Percentiles rank a stretch among this genome's conserved stretches.
phyloP scores from a whole-genome alignment of 2,888 invertebrate genomes.

The Aphelenchoides bicaudatus region DNA sequence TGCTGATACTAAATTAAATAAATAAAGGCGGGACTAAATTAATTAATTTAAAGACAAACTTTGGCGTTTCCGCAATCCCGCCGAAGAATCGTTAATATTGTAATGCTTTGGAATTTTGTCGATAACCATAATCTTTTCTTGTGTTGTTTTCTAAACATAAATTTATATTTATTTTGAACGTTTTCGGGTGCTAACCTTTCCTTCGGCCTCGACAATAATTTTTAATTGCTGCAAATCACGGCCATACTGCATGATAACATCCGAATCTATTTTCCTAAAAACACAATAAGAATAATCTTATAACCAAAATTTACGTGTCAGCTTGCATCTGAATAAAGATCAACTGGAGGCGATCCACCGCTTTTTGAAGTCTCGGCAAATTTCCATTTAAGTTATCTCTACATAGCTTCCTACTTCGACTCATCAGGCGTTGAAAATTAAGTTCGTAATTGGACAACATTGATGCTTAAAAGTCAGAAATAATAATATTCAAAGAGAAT shows the following conservation, averaged over 20 bases:
- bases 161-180: neutral
- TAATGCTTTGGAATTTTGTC: constrained; percentile 28
- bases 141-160: constrained; percentile 22
- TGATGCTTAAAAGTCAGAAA: no score
- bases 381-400: constrained; percentile 37
- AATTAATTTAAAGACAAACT: constrained; percentile 17
- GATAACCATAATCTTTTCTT: constrained; percentile 29
- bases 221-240: constrained; percentile 41
- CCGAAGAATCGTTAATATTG: constrained; percentile 18
- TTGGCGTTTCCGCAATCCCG: constrained; percentile 21
- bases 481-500: neutral
- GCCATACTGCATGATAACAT: constrained; percentile 42
- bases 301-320: constrained; percentile 24
- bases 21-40: neutral
- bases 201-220: constrained; percentile 41
- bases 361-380: constrained; percentile 28
- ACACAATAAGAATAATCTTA: neutral
- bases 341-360: constrained; percentile 31
- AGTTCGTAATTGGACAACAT: constrained; percentile 36
- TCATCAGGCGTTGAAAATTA: constrained; percentile 45
- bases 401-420: constrained; percentile 43
- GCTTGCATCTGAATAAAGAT: constrained; percentile 34
- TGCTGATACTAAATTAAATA: neutral
- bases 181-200: constrained; percentile 29
- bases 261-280: constrained; percentile 31